Percentiles rank a stretch among this genome's conserved stretches.
Conservation (phyloP, 2,113 vertebrate genomes). For the Bambusicola thoracicus region DNA sequence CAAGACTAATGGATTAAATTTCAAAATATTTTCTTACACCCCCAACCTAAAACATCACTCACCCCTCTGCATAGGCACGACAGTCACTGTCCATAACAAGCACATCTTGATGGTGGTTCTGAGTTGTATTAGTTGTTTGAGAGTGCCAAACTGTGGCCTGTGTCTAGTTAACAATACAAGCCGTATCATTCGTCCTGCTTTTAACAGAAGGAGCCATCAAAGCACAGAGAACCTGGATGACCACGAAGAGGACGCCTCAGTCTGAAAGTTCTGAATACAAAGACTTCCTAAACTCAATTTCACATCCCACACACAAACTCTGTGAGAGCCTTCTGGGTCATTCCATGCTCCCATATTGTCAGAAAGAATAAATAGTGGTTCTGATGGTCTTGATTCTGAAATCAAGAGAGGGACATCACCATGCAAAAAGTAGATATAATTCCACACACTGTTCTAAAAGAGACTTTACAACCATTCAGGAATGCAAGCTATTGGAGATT, state of each 20-base stretch:
- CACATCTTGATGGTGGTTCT: not conserved
- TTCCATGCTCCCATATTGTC: not conserved
- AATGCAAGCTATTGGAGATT: not conserved
- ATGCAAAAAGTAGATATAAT: not conserved
- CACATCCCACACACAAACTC: not conserved
- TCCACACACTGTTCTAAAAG: not conserved
- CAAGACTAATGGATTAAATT: not conserved
- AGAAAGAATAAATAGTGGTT: not conserved
- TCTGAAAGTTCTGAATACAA: conserved; percentile 29
- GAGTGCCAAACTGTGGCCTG: not conserved
- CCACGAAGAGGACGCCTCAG: not conserved
- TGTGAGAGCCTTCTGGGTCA: not conserved
- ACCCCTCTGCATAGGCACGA: not conserved
- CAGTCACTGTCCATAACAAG: not conserved
- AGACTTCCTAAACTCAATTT: not conserved
- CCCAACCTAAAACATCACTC: not conserved
- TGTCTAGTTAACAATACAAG: not conserved
- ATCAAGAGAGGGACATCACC: not conserved
- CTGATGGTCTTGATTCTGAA: not conserved
- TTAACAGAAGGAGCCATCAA: conserved; percentile 50
- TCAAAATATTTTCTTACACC: not conserved
- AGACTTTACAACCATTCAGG: not conserved
- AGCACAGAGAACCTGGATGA: conserved; percentile 29
- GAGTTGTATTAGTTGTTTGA: not conserved
- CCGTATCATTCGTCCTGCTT: not conserved